Conservation (phyloP, 2,888 invertebrate genomes). For the Oxytorus armatus region DNA sequence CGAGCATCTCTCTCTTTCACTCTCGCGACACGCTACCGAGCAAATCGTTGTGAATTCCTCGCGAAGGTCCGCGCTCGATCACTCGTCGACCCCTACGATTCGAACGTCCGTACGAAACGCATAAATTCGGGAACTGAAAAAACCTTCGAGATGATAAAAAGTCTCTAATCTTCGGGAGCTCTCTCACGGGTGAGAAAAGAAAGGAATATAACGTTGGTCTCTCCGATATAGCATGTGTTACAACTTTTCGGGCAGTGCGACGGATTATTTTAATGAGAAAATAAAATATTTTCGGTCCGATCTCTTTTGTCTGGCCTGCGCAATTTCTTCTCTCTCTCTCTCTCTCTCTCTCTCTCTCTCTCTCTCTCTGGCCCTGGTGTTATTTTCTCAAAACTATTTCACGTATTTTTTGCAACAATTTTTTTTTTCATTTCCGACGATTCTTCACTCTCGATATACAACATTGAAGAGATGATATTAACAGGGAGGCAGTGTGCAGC, state of each 20-base stretch:
- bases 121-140: slow-evolving; percentile 46
- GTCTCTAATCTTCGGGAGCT: slow-evolving; percentile 43
- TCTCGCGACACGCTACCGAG: slow-evolving; percentile 52
- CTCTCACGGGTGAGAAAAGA: not conserved
- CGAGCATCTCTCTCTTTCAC: slow-evolving; percentile 17
- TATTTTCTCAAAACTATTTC: slow-evolving; percentile 6
- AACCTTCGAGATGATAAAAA: slow-evolving; percentile 7
- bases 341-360: slow-evolving; percentile 9
- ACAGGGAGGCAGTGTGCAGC: slow-evolving; percentile 1
- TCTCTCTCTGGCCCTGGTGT: not conserved
- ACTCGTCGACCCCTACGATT: slow-evolving; percentile 1
- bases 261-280: slow-evolving; percentile 16
- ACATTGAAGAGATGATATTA: slow-evolving; percentile 16
- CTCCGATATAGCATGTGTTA: slow-evolving; percentile 6
- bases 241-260: not conserved
- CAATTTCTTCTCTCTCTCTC: not conserved
- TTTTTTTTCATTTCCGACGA: slow-evolving; percentile 28
- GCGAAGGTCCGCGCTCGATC: slow-evolving; percentile 30
- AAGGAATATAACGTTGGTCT: slow-evolving; percentile 1
- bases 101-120: slow-evolving; percentile 13
- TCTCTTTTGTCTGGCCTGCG: not conserved
- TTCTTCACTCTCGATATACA: slow-evolving; percentile 27
- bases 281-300: not conserved
- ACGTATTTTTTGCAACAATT: slow-evolving; percentile 32
- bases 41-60: slow-evolving; percentile 63